These are phyloP conservation scores for Sylvicola fuscatus DNA, from an alignment of 2,888 invertebrate species.

Conservation along the genomic window DNA sequence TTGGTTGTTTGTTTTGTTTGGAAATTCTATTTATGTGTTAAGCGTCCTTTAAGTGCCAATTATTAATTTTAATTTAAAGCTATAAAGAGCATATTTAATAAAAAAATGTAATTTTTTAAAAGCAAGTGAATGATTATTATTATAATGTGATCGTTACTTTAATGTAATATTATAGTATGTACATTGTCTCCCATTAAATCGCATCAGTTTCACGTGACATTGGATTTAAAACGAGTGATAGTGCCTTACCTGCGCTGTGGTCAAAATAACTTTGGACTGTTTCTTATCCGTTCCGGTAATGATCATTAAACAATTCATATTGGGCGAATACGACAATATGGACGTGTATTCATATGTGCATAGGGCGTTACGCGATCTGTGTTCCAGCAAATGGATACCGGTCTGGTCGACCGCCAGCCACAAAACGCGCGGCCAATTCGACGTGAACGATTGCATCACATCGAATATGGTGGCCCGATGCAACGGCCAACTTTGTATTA, in stretches of 20 bases:
- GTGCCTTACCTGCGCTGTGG: conserved; percentile 59
- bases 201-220: not conserved
- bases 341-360: conserved; percentile 83
- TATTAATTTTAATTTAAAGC: too few relatives aligned
- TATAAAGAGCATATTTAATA: too few relatives aligned
- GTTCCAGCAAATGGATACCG: conserved; percentile 76
- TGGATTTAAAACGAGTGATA: not conserved
- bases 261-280: conserved; percentile 84
- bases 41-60: too few relatives aligned
- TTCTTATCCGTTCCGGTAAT: conserved; percentile 79
- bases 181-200: too few relatives aligned
- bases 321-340: conserved; percentile 79
- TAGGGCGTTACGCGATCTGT: conserved; percentile 67
- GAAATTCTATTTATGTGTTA: too few relatives aligned
- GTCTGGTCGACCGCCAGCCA: conserved; percentile 88
- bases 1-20: too few relatives aligned
- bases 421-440: conserved; percentile 81
- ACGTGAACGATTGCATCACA: conserved; percentile 92
- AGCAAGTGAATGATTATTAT: too few relatives aligned
- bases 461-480: conserved; percentile 87
- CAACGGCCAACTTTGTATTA: conserved; percentile 85
- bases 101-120: too few relatives aligned
- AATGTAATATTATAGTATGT: too few relatives aligned
- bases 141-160: not conserved
- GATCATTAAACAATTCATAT: conserved; percentile 80